Evolutionary conservation across 2,888 invertebrate genomes (phyloP), one percentile per base, ranked within the genome.

Genomic region (Netelia fuscicornis): DNA sequence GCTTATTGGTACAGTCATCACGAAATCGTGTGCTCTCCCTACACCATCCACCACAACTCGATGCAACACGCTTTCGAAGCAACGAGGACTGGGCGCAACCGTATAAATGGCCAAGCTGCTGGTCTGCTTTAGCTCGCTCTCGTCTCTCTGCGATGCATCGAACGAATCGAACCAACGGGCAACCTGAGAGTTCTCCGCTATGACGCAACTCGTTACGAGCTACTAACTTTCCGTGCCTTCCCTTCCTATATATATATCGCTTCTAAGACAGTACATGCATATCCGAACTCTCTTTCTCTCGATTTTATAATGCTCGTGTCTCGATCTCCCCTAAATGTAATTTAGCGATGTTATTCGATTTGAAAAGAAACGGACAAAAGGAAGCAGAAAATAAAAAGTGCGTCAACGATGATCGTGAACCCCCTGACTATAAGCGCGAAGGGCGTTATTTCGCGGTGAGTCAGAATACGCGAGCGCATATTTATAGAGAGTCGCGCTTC

Each of bases 1-100:
- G 42, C 90, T 91, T 90, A 85, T 89, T 86, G 86, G 56, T 81
- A 85, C 80, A 48, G 48, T 70, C 89, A 80, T 85, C 86, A 81
- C 86, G 86, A 89, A 88, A 87, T 88, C 86, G 83, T 77, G 84
- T 85, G 83, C 82, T 85, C 79, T 64, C 70, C 64, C 70, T 71
- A 48, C 58, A 17, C 58, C 20, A 58, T 58, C 9, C 80, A 72
- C 64, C 9, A 1, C 62, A n/a, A 74, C n/a, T 58, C 87, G 81
- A 83, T 48, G 58, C 78, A 37, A 52, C n/a, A 70, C 58, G 70
- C 17, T 37, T 17, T 48, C 62, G 10, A 62, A 60, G 30, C 85
- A 89, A 86, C 88, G 88, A 81, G 74, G 84, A 86, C 86, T 86
- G 87, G 86, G 87, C 86, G 75, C 83, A 83, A 80, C 64, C 54